Evolutionary conservation across 1,140 invertebrate species (phyloP).

Genomic region (Seison nebaliae): DNA sequence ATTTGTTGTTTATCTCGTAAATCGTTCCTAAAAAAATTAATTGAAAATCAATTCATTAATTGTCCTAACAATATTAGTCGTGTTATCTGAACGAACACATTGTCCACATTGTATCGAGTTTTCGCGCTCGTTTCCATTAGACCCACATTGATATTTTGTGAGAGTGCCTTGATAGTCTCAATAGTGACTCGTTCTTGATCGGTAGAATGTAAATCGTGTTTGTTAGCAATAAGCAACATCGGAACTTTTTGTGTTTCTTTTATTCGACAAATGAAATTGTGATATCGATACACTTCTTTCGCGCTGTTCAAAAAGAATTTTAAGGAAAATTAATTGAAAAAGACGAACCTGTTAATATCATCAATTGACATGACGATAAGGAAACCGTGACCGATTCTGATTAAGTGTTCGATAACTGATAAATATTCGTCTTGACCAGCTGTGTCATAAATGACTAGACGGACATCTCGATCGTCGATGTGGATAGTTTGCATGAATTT

Average conservation of each 20-base stretch:
- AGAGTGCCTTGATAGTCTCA: background rate
- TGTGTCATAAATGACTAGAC: constrained; percentile 51
- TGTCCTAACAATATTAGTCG: too few relatives aligned
- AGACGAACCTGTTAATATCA: constrained; percentile 65
- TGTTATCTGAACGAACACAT: background rate
- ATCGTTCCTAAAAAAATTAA: too few relatives aligned
- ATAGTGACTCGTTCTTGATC: background rate
- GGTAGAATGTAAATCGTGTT: background rate
- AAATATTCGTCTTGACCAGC: constrained; percentile 89
- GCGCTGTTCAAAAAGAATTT: too few relatives aligned
- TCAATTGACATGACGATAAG: constrained; percentile 60
- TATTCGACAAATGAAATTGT: background rate
- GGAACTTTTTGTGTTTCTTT: background rate
- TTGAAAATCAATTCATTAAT: too few relatives aligned
- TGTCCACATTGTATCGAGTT: background rate
- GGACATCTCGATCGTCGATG: background rate
- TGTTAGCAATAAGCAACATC: background rate
- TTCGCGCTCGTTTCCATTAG: background rate
- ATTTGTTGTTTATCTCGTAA: too few relatives aligned
- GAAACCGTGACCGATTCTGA: constrained; percentile 37
- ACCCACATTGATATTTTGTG: too few relatives aligned
- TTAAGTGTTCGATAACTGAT: constrained; percentile 72
- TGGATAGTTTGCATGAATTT: background rate
- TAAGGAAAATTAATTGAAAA: too few relatives aligned
- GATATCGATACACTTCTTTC: constrained; percentile 37